phyloP scores from a whole-genome alignment of 2,888 invertebrate species.

The Zeuzera pyrina region DNA sequence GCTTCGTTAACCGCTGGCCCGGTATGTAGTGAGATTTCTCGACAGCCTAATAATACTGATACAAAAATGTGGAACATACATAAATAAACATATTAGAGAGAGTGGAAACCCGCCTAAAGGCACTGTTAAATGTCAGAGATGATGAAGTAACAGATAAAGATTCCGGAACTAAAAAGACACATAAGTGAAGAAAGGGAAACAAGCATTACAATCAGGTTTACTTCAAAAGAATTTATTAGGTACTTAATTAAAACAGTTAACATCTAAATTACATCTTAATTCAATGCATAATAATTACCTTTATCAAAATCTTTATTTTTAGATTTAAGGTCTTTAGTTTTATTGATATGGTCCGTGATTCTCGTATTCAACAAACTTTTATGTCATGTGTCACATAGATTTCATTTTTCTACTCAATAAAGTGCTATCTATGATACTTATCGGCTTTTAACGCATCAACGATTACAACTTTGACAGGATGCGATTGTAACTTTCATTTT shows the following conservation, averaged over 20 bases:
- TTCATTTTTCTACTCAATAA: too few species aligned
- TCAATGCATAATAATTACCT: too few species aligned
- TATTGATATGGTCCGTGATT: too few species aligned
- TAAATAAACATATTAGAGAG: constrained; percentile 41
- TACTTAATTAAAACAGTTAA: too few species aligned
- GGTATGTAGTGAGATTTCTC: constrained; percentile 28
- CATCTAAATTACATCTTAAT: too few species aligned
- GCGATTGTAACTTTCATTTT: constrained; percentile 6
- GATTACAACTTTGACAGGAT: constrained; percentile 5
- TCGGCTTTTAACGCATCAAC: constrained; percentile 12
- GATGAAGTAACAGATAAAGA: constrained; percentile 17
- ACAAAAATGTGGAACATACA: constrained; percentile 42
- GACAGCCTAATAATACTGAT: constrained; percentile 31
- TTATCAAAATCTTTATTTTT: too few species aligned
- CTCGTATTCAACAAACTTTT: too few species aligned
- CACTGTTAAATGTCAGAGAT: constrained; percentile 11
- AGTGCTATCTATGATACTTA: constrained; percentile 14
- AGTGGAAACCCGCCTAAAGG: constrained; percentile 19
- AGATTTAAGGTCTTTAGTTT: too few species aligned
- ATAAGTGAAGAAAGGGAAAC: too few species aligned
- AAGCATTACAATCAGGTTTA: too few species aligned
- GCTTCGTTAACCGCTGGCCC: constrained; percentile 22
- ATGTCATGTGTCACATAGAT: too few species aligned
- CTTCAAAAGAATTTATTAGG: too few species aligned
- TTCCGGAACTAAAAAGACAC: constrained; percentile 3